These are phyloP conservation scores for Neostethus bicornis DNA, from an alignment of 2,797 vertebrate species.

Conservation along the genomic window DNA sequence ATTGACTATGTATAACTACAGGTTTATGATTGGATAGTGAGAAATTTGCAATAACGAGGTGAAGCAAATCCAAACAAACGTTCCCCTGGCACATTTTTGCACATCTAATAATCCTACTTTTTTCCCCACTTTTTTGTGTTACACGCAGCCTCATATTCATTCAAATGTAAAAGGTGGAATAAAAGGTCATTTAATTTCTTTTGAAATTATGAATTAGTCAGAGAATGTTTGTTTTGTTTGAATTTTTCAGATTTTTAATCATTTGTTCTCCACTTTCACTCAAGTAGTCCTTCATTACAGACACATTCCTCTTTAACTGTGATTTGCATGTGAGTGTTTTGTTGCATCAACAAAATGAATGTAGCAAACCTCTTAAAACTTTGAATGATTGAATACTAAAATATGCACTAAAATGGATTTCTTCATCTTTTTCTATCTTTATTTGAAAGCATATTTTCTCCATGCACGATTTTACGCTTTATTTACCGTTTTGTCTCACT, in stretches of 20 bases:
- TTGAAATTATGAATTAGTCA: background rate
- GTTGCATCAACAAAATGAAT: constrained; percentile 3
- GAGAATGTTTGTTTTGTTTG: background rate
- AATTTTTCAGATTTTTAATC: background rate
- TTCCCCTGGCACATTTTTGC: background rate
- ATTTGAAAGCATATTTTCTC: constrained; percentile 5
- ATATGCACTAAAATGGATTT: background rate
- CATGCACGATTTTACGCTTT: background rate
- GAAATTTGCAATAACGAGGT: background rate
- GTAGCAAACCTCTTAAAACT: constrained; percentile 5
- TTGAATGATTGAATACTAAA: constrained; percentile 4
- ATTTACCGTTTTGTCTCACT: background rate
- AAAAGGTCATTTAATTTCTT: constrained; percentile 1
- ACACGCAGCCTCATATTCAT: constrained; percentile 6
- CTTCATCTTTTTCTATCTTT: constrained; percentile 5
- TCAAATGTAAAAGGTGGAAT: constrained; percentile 7
- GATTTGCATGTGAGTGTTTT: constrained; percentile 1
- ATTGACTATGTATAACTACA: background rate
- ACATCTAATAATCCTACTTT: background rate
- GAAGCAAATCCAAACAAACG: background rate
- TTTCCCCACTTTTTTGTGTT: background rate
- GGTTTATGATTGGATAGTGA: background rate
- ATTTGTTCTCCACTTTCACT: constrained; percentile 13
- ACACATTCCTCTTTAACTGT: too few relatives aligned
- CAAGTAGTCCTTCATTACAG: too few relatives aligned